Evolutionary conservation across 1,140 invertebrate genomes (phyloP), one percentile per base, ranked within the genome.

Genomic region (Drosophila nikananu): DNA sequence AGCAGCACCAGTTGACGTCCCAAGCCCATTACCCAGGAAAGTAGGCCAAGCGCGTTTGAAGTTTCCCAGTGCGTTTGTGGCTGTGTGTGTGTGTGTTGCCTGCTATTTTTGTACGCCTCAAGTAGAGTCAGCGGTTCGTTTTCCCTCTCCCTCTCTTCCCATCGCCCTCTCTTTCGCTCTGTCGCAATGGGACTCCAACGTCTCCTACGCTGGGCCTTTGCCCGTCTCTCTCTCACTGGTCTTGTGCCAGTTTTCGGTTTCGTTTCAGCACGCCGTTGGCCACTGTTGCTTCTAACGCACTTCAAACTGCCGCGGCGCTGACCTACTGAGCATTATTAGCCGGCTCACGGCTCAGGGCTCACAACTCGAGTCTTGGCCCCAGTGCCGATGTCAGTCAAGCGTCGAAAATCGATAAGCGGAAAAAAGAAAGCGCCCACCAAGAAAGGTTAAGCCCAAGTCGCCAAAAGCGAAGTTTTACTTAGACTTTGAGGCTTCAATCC

Each of bases 21-120:
- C 86, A 90, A 78, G 67, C 54, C 84, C 84, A 84, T 84, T 89
- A 81, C 74, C 67, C 63, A 48, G 63, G 52, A 72, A 89, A 81
- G 77, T 89, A 90, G 84, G 86, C 84, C 86, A 89, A 90, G 86
- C 86, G 84, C 84, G 84, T 84, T 89, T 90, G 84, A 89, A 89
- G 86, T 89, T 87, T 80, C 73, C 73, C 84, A 81, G 57, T 80
- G 83, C 64, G 77, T 83, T 44, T 70, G 17, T 81, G 66, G 46
- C 35, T 59, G 48, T 59, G 41, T 48, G 21, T 81, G 73, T 61
- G 51, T 63, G 48, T 59, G 46, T 42, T 64, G 63, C 12, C 55
- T 74, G 77, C 81, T 89, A 90, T 89, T 89, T 89, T 90, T 76
- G 75, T 65, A 73, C 59, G 68, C 80, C 73, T 42, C 81, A 83